Evolutionary conservation across 2,888 invertebrate genomes (phyloP).

Genomic region (Rambutsinella grinnellia): DNA sequence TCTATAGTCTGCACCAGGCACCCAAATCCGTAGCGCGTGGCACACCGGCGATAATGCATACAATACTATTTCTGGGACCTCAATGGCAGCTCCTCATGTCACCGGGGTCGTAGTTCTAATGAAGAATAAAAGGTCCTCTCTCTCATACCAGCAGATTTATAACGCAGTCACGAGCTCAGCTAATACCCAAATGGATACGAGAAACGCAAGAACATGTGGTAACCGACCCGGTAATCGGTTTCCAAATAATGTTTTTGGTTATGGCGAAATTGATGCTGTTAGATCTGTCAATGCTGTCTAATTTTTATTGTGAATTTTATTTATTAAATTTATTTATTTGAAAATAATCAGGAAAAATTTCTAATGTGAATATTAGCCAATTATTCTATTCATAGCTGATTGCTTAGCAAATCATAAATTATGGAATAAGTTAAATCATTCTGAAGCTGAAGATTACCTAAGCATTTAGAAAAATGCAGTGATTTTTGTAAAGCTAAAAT

Average conservation of each 20-base stretch:
- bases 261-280: constrained; percentile 11
- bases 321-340: too few species aligned
- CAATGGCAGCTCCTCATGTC: constrained; percentile 31
- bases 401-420: too few species aligned
- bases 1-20: background rate
- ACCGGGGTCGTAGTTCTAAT: constrained; percentile 15
- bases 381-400: too few species aligned
- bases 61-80: constrained; percentile 28
- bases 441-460: too few species aligned
- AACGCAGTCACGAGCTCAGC: background rate
- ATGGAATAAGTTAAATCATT: too few species aligned
- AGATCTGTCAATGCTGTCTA: constrained; percentile 6
- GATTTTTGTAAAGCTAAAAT: too few species aligned
- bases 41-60: constrained; percentile 11
- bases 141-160: background rate
- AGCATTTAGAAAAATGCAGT: too few species aligned
- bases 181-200: background rate
- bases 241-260: constrained; percentile 28
- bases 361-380: too few species aligned
- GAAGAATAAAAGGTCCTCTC: background rate
- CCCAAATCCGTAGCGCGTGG: background rate
- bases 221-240: background rate
- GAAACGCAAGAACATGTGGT: background rate
- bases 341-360: too few species aligned
- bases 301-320: too few species aligned